Evolutionary conservation across 2,888 invertebrate species (phyloP).

Genomic region (Pammene fasciana): DNA sequence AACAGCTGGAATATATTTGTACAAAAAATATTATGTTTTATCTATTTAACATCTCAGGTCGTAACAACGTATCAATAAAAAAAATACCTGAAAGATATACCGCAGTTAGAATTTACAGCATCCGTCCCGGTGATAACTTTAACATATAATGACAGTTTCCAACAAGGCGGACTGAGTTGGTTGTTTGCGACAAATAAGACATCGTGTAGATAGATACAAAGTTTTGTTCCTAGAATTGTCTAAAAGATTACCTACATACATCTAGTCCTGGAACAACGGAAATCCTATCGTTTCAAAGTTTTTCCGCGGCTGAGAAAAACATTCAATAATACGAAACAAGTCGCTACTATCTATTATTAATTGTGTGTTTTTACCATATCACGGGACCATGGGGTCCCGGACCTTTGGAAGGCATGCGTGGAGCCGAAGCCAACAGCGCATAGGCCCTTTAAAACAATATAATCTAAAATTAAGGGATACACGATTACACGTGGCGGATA

Average conservation of each 20-base stretch:
- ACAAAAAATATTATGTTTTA: too few relatives aligned
- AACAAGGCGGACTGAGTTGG: constrained; percentile 5
- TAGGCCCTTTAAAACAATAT: too few relatives aligned
- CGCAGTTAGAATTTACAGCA: background rate
- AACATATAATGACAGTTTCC: constrained; percentile 18
- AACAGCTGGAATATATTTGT: too few relatives aligned
- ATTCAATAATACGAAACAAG: too few relatives aligned
- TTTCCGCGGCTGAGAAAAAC: background rate
- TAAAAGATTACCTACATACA: background rate
- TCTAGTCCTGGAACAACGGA: background rate
- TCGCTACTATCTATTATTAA: too few relatives aligned
- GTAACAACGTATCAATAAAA: background rate
- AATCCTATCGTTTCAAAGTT: background rate
- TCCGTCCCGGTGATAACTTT: constrained; percentile 13
- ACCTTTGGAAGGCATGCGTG: too few relatives aligned
- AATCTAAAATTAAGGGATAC: too few relatives aligned
- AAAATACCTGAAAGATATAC: background rate
- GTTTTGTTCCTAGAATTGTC: constrained; percentile 3
- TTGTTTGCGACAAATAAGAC: constrained; percentile 15
- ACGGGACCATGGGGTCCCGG: too few relatives aligned
- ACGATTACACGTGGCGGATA: too few relatives aligned
- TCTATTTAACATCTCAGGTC: background rate
- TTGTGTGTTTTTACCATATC: too few relatives aligned
- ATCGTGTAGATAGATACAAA: background rate
- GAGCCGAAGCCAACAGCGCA: too few relatives aligned